Evolutionary conservation across 2,113 vertebrate species (phyloP).

Genomic region (Phrynosoma platyrhinos): DNA sequence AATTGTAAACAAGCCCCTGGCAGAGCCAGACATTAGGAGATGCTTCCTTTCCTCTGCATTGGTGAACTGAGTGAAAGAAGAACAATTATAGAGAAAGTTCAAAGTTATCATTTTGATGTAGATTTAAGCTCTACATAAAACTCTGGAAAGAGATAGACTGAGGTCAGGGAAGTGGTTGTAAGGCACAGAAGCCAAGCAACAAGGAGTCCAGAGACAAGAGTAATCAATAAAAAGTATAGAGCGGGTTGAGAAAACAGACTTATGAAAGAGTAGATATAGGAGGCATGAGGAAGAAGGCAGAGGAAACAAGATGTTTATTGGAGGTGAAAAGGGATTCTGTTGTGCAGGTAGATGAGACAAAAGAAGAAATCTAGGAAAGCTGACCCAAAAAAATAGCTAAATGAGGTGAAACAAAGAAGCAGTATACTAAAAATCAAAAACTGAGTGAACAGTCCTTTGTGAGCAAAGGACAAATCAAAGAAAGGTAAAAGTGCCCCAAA

Average conservation of each 20-base stretch:
- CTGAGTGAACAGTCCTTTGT: background rate
- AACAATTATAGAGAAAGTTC: background rate
- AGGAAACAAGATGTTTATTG: background rate
- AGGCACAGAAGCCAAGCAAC: background rate
- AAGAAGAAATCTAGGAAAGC: background rate
- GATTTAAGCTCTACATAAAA: background rate
- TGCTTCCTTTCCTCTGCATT: background rate
- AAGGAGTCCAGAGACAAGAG: background rate
- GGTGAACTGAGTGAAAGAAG: background rate
- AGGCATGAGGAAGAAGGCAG: background rate
- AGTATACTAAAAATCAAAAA: background rate
- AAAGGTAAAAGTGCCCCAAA: background rate
- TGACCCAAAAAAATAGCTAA: background rate
- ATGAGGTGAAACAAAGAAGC: too few species aligned
- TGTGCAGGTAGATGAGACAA: background rate
- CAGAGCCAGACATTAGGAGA: background rate
- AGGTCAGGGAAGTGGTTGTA: background rate
- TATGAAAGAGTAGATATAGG: background rate
- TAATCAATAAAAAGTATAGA: background rate
- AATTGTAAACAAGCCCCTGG: slow-evolving; percentile 10
- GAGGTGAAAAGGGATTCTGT: background rate
- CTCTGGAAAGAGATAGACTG: background rate
- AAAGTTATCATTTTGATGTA: background rate
- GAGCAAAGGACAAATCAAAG: background rate
- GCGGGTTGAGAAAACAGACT: background rate